These are phyloP conservation scores for Glaucopsyche alexis DNA, from an alignment of 2,888 invertebrate genomes.

Conservation along the genomic window DNA sequence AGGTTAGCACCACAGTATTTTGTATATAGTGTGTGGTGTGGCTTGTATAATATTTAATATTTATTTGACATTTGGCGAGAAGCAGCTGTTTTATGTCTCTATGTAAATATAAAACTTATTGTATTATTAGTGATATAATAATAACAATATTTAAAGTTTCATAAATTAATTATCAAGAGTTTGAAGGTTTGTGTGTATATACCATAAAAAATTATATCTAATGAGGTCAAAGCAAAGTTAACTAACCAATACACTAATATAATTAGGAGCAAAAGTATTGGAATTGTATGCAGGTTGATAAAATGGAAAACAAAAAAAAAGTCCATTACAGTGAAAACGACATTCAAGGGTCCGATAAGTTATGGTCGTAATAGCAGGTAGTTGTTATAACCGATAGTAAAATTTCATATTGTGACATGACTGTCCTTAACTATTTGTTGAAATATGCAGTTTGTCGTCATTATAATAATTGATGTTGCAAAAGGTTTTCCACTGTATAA, in stretches of 20 bases:
- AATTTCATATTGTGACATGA: no score
- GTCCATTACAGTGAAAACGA: no score
- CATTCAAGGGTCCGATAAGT: no score
- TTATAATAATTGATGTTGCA: no score
- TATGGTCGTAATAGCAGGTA: no score
- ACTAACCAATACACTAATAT: no score
- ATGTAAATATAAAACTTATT: slow-evolving; percentile 19
- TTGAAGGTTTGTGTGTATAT: neutral
- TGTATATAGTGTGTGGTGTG: slow-evolving; percentile 58
- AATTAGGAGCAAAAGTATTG: neutral
- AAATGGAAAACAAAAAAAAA: no score
- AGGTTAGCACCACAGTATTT: slow-evolving; percentile 48
- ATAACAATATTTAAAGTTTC: neutral
- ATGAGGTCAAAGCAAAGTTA: neutral
- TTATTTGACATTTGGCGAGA: slow-evolving; percentile 49
- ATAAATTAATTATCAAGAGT: neutral
- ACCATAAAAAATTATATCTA: neutral
- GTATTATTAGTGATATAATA: neutral
- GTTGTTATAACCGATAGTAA: no score
- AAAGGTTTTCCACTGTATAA: no score
- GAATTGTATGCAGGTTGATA: no score
- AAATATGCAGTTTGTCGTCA: no score
- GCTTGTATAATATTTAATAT: slow-evolving; percentile 56
- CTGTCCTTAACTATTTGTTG: no score
- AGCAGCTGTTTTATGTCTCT: slow-evolving; percentile 33